Evolutionary conservation across 2,797 vertebrate species (phyloP), one percentile per base, ranked within the genome.

Genomic region (Eulemur mongoz): DNA sequence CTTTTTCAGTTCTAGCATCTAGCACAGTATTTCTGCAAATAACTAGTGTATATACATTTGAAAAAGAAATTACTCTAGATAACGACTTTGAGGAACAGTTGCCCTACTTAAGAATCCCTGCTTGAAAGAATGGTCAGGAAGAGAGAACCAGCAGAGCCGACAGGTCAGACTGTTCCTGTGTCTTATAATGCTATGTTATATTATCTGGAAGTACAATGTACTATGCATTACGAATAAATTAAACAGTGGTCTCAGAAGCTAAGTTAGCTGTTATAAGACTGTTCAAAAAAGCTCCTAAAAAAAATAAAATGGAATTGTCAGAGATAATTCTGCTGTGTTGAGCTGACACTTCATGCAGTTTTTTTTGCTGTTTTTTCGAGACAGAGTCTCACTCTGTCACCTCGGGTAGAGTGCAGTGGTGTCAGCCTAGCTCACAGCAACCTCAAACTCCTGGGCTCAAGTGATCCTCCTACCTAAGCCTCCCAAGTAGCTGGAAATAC

Each of bases 51-150:
- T 27, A 85, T 9, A 67, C 20, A 85, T 78, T n/a, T 61, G 57
- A 54, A 89, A 93, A 92, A 61, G 17, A 91, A 91, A 50, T 43
- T 59, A n/a, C 30, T 81, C 82, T 78, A 59, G 25, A 54, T 93
- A 94, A 89, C 79, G 50, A 93, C 63, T 72, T 85, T 85, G 43
- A 59, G 81, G 40, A 43, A 43, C 9, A 43, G 43, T 43, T 43
- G 73, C 30, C 27, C 45, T 65, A 43, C 48, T 57, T 45, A 85
- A 81, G 63, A 96, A 76, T 0, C 86, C 15, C n/a, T 84, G 81
- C 79, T 7, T 48, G 57, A 83, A 43, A 25, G 40, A 25, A 87
- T 63, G n/a, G 22, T 43, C 43, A 65, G 17, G 61, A 54, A 85
- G 65, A 69, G 23, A 50, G n/a, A 84, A 69, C 11, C 59, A 95